Conservation (phyloP, 2,888 invertebrate species). For the Acanthosepion lycidas region DNA sequence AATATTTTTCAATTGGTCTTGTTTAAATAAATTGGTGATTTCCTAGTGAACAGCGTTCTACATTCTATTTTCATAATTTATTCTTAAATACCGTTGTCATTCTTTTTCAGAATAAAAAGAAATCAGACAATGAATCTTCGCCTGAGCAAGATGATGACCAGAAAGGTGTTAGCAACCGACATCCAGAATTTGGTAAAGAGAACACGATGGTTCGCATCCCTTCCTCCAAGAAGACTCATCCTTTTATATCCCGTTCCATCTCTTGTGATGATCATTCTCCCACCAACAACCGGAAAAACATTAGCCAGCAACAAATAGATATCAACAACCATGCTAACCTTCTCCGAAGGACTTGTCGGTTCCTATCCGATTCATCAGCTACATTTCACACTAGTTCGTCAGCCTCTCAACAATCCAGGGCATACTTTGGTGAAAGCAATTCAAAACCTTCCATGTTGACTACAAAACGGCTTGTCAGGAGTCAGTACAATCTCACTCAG, state of each 20-base stretch:
- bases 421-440: not conserved
- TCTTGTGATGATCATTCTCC: slow-evolving; percentile 37
- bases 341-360: slow-evolving; percentile 37
- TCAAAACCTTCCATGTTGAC: not conserved
- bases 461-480: slow-evolving; percentile 36
- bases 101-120: slow-evolving; percentile 38
- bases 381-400: not conserved
- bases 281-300: not conserved
- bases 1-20: too few relatives aligned
- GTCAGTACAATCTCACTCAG: slow-evolving; percentile 39
- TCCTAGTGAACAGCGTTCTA: too few relatives aligned
- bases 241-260: slow-evolving; percentile 33
- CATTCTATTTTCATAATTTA: not conserved
- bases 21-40: too few relatives aligned
- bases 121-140: slow-evolving; percentile 11
- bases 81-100: not conserved
- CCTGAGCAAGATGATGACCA: slow-evolving; percentile 39
- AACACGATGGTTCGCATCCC: not conserved
- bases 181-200: slow-evolving; percentile 35
- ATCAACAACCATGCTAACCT: slow-evolving; percentile 44
- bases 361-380: slow-evolving; percentile 41
- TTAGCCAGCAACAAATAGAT: slow-evolving; percentile 10
- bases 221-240: slow-evolving; percentile 24
- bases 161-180: not conserved
- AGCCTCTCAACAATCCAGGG: not conserved